Conservation (phyloP, 2,113 vertebrate species). For the Melierax canorus region DNA sequence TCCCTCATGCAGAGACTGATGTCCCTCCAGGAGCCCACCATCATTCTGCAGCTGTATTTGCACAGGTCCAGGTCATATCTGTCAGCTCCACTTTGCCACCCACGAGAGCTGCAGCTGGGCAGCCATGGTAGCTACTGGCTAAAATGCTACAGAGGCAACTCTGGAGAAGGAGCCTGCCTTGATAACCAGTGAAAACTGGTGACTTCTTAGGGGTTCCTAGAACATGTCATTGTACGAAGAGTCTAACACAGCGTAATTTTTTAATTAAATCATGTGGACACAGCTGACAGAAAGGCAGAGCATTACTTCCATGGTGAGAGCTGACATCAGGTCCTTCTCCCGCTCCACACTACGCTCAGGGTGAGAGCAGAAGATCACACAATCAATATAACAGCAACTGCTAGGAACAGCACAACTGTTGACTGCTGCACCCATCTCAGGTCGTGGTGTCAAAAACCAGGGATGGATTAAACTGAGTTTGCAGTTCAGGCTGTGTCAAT, state of each 20-base stretch:
- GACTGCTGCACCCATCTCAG: not conserved
- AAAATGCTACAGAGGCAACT: not conserved
- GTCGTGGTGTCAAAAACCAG: not conserved
- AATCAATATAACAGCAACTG: not conserved
- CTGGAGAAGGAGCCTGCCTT: not conserved
- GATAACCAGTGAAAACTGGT: not conserved
- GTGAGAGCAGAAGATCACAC: not conserved
- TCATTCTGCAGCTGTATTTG: not conserved
- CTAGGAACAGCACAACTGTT: not conserved
- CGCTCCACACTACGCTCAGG: fast-evolving
- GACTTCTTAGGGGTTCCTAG: not conserved
- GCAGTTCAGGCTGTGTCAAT: not conserved
- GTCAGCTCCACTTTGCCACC: not conserved
- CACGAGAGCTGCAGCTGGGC: not conserved
- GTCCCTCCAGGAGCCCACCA: not conserved
- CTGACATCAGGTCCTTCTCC: not conserved
- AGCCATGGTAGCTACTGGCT: not conserved
- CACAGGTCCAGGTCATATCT: not conserved
- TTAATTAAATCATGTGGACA: not conserved
- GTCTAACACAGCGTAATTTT: not conserved
- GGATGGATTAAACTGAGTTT: not conserved
- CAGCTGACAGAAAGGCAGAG: not conserved
- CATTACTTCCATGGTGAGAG: not conserved
- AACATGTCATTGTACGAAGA: not conserved
- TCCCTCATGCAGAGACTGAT: not conserved